phyloP scores from a whole-genome alignment of 2,113 vertebrate species.

The Serilophus lunatus region DNA sequence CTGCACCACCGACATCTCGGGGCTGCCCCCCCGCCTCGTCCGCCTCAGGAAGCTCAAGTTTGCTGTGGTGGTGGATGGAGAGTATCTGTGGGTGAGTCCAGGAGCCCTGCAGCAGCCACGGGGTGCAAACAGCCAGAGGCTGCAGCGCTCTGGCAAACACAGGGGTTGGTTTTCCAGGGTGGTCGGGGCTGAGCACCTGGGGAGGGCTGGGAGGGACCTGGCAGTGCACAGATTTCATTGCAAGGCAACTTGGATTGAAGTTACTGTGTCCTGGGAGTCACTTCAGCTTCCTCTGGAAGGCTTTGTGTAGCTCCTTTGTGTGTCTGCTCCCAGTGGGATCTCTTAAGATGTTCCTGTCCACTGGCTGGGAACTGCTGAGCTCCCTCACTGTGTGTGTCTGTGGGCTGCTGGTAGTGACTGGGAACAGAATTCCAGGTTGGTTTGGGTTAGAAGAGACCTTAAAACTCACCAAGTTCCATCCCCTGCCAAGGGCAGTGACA shows the following conservation, averaged over 20 bases:
- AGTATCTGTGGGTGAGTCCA: constrained; percentile 81
- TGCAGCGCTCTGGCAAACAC: not conserved
- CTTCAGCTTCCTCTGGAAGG: not conserved
- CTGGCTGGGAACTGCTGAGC: not conserved
- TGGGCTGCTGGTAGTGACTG: not conserved
- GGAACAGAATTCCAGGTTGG: not conserved
- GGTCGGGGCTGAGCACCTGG: not conserved
- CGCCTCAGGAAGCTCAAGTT: constrained; percentile 81
- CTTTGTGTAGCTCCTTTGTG: rapidly evolving
- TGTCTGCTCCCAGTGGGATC: not conserved
- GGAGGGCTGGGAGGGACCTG: not conserved
- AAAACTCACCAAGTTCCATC: not conserved
- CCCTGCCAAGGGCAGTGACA: not conserved
- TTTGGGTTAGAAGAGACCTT: not conserved
- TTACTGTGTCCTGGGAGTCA: rapidly evolving
- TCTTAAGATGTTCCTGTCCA: no score
- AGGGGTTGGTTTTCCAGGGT: not conserved
- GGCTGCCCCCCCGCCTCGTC: constrained; percentile 67
- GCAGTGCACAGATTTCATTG: not conserved
- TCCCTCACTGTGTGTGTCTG: rapidly evolving
- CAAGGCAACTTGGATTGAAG: not conserved
- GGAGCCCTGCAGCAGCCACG: not conserved
- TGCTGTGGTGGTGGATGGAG: constrained; percentile 69
- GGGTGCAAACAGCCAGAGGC: not conserved
- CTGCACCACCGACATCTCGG: constrained; percentile 76